Base-by-base conservation (phyloP, 2,888 invertebrate species). In the Dolichomitus sp. region DNA sequence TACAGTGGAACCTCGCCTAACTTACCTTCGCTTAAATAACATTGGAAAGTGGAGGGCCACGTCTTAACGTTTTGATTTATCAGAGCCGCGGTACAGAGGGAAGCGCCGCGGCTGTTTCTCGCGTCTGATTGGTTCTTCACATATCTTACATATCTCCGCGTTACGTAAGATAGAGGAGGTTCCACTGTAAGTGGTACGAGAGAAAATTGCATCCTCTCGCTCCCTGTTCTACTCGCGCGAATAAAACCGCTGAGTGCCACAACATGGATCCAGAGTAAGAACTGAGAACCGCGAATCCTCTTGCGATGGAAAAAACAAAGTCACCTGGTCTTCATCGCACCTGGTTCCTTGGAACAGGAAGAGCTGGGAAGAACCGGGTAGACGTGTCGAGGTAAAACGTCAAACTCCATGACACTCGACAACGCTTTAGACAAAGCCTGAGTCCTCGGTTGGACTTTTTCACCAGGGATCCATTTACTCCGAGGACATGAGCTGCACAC, bases 401-500 rank as follows among this genome's bases (percentile, higher is more conserved):
- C 72, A 48, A 48, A 33, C 17, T 27, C 11, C 37, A 30, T 19
- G 61, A 37, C 48, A 17, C 33, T 52, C 59, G 45, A 45, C 14
- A 17, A 23, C 61, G 14, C 48, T 17, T 45, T 12, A 27, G 48
- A 61, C 33, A 59, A 48, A 37, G 72, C 33, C 72, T 33, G 48
- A 50, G 61, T 73, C 72, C 72, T 74, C 40, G 33, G 52, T 30
- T 65, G 45, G 33, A 74, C 75, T 59, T 52, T 54, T 30, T 17
- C 14, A 54, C 37, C 33, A 42, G 52, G 17, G 23, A 57, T 63
- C 17, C 57, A 68, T 79, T 91, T 90, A 93, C 87, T 93, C 93
- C 75, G 91, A 93, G 54, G 94, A 94, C 95, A 95, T 95, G 72
- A 95, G 91, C 84, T 94, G 94, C 83, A 95, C 94, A 85, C 94